These are phyloP conservation scores for Ctenopoma multispine DNA, from an alignment of 2,797 vertebrate genomes.

Conservation along the genomic window DNA sequence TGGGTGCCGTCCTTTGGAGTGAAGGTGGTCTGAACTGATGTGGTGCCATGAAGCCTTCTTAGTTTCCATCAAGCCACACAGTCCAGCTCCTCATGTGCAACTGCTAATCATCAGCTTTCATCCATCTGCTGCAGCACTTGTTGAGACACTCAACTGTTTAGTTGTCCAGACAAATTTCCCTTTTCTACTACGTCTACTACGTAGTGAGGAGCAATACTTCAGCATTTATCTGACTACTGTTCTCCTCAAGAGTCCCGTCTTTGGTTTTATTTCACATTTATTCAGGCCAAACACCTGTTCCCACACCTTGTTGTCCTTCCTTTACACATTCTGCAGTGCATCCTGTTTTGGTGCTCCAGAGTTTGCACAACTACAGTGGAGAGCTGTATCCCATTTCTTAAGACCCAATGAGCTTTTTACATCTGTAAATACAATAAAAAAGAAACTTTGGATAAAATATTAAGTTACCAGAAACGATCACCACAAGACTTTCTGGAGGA, in stretches of 20 bases:
- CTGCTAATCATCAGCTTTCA: conserved; percentile 48
- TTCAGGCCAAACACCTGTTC: conserved; percentile 5
- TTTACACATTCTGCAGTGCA: not conserved
- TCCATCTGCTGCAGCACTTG: conserved; percentile 4
- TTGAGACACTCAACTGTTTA: conserved; percentile 4
- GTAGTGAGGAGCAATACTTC: not conserved
- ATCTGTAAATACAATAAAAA: conserved; percentile 24
- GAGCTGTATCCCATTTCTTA: not conserved
- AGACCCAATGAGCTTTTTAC: conserved; percentile 13
- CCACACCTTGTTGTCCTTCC: not conserved
- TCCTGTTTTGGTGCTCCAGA: not conserved
- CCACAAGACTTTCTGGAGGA: not conserved
- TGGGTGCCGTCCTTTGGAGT: not conserved
- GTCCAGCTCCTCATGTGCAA: conserved; percentile 25
- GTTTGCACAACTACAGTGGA: conserved; percentile 6
- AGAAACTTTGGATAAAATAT: conserved; percentile 11
- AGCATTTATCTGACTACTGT: conserved; percentile 25
- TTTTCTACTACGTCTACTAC: not conserved
- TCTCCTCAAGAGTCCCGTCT: conserved; percentile 9
- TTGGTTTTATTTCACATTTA: conserved; percentile 20
- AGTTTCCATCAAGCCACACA: conserved; percentile 21
- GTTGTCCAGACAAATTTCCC: conserved; percentile 22
- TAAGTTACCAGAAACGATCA: conserved; percentile 24
- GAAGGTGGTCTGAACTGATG: conserved; percentile 11
- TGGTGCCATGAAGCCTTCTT: conserved; percentile 1